Evolutionary conservation across 2,888 invertebrate genomes (phyloP).

Genomic region (Galerucella nymphaeae): DNA sequence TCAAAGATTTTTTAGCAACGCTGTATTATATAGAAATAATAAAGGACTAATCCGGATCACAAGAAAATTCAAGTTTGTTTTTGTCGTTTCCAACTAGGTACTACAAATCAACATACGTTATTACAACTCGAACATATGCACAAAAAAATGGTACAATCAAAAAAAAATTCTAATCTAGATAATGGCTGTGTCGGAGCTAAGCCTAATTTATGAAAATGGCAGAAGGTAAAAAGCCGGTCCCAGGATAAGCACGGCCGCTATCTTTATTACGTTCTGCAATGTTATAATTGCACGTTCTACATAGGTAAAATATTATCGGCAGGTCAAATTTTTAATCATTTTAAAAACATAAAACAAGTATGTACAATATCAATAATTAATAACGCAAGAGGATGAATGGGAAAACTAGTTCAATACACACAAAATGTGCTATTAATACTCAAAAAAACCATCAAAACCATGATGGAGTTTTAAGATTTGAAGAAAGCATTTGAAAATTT

Average conservation of each 20-base stretch:
- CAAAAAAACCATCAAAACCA: no score
- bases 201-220: constrained; percentile 21
- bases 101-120: background rate
- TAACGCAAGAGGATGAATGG: background rate
- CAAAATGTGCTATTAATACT: no score
- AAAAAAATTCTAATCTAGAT: constrained; percentile 24
- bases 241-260: constrained; percentile 9
- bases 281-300: constrained; percentile 20
- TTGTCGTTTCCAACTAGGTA: background rate
- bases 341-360: background rate
- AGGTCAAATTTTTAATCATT: background rate
- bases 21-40: no score
- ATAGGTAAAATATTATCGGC: background rate
- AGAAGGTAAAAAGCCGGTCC: constrained; percentile 7
- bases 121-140: background rate
- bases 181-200: constrained; percentile 10
- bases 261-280: constrained; percentile 25
- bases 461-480: no score
- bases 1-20: no score
- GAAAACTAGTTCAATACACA: background rate
- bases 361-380: background rate
- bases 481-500: no score
- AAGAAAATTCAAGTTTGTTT: background rate
- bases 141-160: background rate
- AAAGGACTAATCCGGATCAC: background rate